Evolutionary conservation across 37 sponge, comb jelly and placozoan species (phyloP), one percentile per base, ranked within the genome.

Genomic region (Spongilla lacustris): DNA sequence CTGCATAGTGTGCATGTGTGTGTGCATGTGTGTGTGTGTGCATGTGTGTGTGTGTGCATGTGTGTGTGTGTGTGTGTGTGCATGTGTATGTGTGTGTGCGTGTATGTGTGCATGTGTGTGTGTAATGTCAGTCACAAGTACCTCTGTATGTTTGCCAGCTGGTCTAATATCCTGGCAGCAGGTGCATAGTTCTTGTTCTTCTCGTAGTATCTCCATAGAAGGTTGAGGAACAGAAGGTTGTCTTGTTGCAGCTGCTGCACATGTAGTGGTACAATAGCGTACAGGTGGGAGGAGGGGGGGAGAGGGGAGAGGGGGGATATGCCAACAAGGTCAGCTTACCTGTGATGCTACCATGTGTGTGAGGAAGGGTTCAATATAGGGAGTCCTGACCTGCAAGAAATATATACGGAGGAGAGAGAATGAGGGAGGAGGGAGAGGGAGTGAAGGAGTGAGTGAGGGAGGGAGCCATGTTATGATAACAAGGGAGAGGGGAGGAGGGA

Each of bases 161-260:
- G 86, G 96, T 87, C 87, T 2, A 98, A 91, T 70, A 98, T 93
- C 38, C 70, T 68, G 21, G 99, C 95, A 50, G 99, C 99, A 37
- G 97, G 84, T n/a, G 71, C 76, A 46, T 94, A 98, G 82, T 93
- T 84, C 81, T 85, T 88, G 36, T 88, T 87, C 66, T 82, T 91
- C 93, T 98, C 98, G 74, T 98, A 98, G 72, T 96, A 97, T 81
- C 96, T 94, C 97, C 97, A 96, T 78, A 93, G 77, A 12, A 93
- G 91, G 77, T 93, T 84, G 34, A 93, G 74, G 22, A 93, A 68
- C 22, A 30, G 77, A 36, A 68, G 69, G 26, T 66, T 90, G 24
- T 86, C 80, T 11, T 69, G 23, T 73, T 86, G 78, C 36, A 35
- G 76, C 46, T 46, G 46, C 46, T 46, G 46, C 46, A 46, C 46